Evolutionary conservation across 2,888 invertebrate genomes (phyloP), one percentile per base, ranked within the genome.

Genomic region (Alloplasta piceator): DNA sequence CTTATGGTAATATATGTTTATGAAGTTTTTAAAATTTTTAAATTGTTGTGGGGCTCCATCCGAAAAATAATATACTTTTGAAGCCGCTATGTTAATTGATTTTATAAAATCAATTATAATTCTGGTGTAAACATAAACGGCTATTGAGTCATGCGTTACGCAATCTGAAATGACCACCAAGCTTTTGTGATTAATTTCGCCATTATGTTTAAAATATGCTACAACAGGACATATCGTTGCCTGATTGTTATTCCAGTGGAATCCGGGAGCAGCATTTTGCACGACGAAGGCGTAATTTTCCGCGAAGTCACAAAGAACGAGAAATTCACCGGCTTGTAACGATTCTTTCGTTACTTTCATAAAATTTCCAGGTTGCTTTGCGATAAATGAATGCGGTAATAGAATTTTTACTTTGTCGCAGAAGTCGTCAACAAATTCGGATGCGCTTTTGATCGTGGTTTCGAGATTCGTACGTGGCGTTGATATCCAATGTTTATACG

Each of bases 281-380:
- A 85, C 43, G n/a, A 86, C 82, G 58, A 85, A 86, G 0, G 52
- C 73, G 68, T 85, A 87, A 75, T 87, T 87, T 79, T 85, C 85
- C 9, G 86, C 76, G 78, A 84, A 87, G 71, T 87, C 85, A 46
- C 82, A 77, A 38, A 81, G 55, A 4, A 80, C 14, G 16, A 66
- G 26, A 38, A 12, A 66, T 50, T 82, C 74, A n/a, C 60, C 64
- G 38, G 12, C 36, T n/a, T 58, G 10, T n/a, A 84, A 14, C 36
- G 52, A 63, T 55, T 85, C 76, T 72, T 78, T 83, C 16, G 66
- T 26, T 6, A 12, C 6, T 43, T 70, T 64, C 14, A 82, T 16
- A 64, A 64, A 85, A 7, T 50, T 48, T 4, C 82, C 60, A 60
- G 84, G 85, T 50, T 82, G 9, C 41, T 66, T 72, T 6, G 83